Percentiles rank a stretch among this genome's conserved stretches.
Evolutionary conservation across 2,113 vertebrate species (phyloP).

Genomic region (Ranitomeya variabilis): DNA sequence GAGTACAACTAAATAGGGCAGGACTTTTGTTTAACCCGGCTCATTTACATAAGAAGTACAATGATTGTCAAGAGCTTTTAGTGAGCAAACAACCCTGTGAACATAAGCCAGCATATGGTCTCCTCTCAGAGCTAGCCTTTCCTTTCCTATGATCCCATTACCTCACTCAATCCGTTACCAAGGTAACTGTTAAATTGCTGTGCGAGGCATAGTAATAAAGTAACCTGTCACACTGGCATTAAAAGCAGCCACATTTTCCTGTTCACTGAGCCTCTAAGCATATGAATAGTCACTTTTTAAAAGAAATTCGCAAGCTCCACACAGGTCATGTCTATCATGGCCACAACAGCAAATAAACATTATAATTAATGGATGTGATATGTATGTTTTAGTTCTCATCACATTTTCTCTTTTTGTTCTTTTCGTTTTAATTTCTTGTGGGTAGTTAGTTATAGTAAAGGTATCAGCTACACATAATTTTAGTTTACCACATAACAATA

Average conservation of each 20-base stretch:
- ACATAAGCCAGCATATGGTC: slow-evolving; percentile 81
- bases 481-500: too few relatives aligned
- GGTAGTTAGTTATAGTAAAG: neutral
- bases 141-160: slow-evolving; percentile 83
- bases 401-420: neutral
- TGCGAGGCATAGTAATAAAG: slow-evolving; percentile 86
- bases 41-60: slow-evolving; percentile 72
- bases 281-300: slow-evolving; percentile 80
- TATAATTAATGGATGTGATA: neutral
- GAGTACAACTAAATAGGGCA: slow-evolving; percentile 74
- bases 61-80: slow-evolving; percentile 68
- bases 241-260: slow-evolving; percentile 85
- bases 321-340: slow-evolving; percentile 70
- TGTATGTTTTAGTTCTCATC: neutral
- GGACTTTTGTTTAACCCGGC: slow-evolving; percentile 76
- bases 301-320: slow-evolving; percentile 73
- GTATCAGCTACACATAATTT: too few relatives aligned
- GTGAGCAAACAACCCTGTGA: slow-evolving; percentile 70
- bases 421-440: neutral
- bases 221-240: slow-evolving; percentile 84
- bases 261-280: slow-evolving; percentile 85
- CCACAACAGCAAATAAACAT: slow-evolving; percentile 75
- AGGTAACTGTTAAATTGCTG: slow-evolving; percentile 87
- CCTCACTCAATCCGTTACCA: slow-evolving; percentile 84
- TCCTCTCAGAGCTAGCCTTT: slow-evolving; percentile 71